These are phyloP conservation scores for Homarus gammarus DNA, from an alignment of 2,888 invertebrate genomes.

Conservation along the genomic window DNA sequence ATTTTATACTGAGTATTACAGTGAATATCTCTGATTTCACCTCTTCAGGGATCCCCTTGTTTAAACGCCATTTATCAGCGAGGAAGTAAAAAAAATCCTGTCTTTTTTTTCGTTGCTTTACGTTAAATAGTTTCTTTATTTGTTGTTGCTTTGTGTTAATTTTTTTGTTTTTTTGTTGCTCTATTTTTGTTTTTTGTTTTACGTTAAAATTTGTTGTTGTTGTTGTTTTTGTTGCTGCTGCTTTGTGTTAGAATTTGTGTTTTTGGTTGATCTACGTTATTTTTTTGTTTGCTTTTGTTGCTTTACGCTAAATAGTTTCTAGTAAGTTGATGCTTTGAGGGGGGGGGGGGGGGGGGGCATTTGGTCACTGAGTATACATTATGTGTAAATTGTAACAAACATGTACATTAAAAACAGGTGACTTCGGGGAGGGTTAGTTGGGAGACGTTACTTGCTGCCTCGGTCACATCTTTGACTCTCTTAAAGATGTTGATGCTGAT, in stretches of 20 bases:
- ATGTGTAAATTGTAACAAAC: neutral
- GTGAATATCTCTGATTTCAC: conserved; percentile 44
- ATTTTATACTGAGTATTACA: conserved; percentile 24
- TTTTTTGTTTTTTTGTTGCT: neutral
- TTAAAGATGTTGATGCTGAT: neutral
- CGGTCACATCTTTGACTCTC: conserved; percentile 5
- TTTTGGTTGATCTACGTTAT: no score
- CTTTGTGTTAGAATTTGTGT: no score
- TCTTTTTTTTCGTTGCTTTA: neutral
- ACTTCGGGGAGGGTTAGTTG: no score
- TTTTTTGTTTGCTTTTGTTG: no score
- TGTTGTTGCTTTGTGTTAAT: no score
- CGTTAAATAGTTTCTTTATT: no score
- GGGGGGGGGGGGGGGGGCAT: no score
- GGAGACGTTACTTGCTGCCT: no score
- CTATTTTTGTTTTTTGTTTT: neutral
- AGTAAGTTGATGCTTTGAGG: no score
- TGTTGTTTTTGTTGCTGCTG: no score
- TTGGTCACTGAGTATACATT: neutral
- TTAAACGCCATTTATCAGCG: conserved; percentile 36
- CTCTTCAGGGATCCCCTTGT: conserved; percentile 33
- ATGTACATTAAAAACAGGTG: neutral
- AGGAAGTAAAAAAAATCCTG: neutral
- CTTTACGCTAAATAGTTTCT: neutral
- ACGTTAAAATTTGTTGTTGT: no score